These are phyloP conservation scores for Avahi laniger DNA, from an alignment of 2,797 vertebrate species.

Conservation along the genomic window DNA sequence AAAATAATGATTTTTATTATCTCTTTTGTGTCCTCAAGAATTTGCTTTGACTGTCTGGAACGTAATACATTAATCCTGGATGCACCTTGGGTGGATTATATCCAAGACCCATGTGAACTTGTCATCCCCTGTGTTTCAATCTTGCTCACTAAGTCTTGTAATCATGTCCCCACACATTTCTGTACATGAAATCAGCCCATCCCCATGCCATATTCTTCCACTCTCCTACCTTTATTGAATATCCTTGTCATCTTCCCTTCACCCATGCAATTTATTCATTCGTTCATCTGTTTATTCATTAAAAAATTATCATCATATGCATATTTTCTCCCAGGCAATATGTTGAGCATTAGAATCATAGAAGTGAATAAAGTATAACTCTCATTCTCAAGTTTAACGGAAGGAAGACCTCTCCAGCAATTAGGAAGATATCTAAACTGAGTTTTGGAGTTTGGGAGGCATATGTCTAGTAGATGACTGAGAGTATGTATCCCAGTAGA, in stretches of 20 bases:
- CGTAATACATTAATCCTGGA: not conserved
- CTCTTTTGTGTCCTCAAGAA: not conserved
- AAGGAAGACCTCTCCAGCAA: not conserved
- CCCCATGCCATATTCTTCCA: fast-evolving
- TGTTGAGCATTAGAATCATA: not conserved
- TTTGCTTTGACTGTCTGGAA: not conserved
- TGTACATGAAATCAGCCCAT: not conserved
- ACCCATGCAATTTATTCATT: not conserved
- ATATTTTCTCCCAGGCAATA: not conserved
- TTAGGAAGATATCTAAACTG: not conserved
- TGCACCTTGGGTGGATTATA: not conserved
- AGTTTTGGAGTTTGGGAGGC: not conserved
- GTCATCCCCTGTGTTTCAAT: not conserved
- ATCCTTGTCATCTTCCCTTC: not conserved
- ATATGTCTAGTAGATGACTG: not conserved
- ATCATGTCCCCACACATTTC: not conserved
- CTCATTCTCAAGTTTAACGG: not conserved
- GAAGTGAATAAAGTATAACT: not conserved
- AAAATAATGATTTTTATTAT: not conserved
- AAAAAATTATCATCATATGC: not conserved
- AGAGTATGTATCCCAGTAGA: not conserved
- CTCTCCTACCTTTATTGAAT: not conserved
- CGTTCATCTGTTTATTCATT: not conserved
- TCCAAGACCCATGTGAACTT: not conserved
- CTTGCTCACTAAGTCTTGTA: not conserved